Evolutionary conservation across 2,797 vertebrate genomes (phyloP).

Genomic region (Myiothlypis chrysogaster): DNA sequence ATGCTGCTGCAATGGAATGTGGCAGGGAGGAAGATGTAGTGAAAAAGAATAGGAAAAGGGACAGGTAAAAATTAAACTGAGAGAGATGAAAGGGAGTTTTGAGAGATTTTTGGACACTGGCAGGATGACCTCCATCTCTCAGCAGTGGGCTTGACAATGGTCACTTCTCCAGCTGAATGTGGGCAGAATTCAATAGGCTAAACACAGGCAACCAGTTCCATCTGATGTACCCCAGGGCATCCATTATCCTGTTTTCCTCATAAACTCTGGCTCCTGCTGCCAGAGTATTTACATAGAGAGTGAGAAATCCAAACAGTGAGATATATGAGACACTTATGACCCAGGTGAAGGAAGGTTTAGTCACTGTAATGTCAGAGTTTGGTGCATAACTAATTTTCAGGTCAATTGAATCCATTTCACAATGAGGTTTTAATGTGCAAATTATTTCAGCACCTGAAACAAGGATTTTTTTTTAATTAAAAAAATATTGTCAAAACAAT

Average conservation of each 20-base stretch:
- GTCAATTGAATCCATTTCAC: neutral
- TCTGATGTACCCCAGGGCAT: neutral
- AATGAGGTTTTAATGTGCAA: neutral
- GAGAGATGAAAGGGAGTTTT: neutral
- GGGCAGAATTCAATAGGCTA: neutral
- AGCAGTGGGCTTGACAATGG: neutral
- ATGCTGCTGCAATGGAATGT: rapidly evolving
- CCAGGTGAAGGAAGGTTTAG: neutral
- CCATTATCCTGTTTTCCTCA: neutral
- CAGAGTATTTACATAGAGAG: neutral
- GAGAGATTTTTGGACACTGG: neutral
- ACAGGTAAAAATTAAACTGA: neutral
- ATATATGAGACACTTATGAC: neutral
- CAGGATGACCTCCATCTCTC: neutral
- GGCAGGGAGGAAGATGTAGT: neutral
- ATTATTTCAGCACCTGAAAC: neutral
- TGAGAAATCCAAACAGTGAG: neutral
- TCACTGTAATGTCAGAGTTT: neutral
- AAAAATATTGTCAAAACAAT: neutral
- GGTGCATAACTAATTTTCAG: neutral
- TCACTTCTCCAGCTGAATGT: neutral
- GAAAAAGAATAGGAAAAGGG: neutral
- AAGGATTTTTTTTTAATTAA: neutral
- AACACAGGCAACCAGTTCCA: neutral
- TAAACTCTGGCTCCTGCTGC: neutral